Conservation (phyloP, 2,888 invertebrate species). For the Sinelater perroti region DNA sequence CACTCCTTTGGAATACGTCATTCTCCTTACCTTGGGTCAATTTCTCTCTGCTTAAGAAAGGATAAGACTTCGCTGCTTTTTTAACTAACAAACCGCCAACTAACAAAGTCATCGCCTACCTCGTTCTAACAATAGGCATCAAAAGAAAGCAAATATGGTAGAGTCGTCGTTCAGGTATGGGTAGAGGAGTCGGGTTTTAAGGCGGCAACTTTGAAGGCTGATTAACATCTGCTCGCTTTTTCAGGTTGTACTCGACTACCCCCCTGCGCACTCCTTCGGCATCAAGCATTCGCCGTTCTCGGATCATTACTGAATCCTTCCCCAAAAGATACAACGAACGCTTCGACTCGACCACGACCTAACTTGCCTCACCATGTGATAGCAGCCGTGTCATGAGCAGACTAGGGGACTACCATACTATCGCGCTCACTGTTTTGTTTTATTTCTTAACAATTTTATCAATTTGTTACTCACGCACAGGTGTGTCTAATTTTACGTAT, state of each 20-base stretch:
- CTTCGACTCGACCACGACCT: conserved; percentile 13
- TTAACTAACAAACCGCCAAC: conserved; percentile 17
- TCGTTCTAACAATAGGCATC: conserved; percentile 5
- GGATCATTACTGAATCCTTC: conserved; percentile 56
- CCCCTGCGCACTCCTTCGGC: conserved; percentile 81
- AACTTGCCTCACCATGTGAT: conserved; percentile 26
- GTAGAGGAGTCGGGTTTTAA: too few relatives aligned
- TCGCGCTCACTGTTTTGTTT: conserved; percentile 17
- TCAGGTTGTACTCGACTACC: conserved; percentile 71
- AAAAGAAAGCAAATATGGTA: not conserved
- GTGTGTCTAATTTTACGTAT: conserved; percentile 7
- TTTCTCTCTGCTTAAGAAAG: conserved; percentile 49
- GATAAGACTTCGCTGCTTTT: conserved; percentile 53
- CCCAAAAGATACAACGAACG: conserved; percentile 15
- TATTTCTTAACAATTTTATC: conserved; percentile 30
- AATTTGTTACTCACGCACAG: conserved; percentile 17
- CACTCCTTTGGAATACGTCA: conserved; percentile 83
- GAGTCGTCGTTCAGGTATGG: not conserved
- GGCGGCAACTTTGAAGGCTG: too few relatives aligned
- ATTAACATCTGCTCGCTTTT: conserved; percentile 38
- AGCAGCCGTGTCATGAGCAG: conserved; percentile 16
- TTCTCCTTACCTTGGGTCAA: conserved; percentile 71
- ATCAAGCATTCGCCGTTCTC: conserved; percentile 86
- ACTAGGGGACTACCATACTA: conserved; percentile 4
- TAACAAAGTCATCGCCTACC: conserved; percentile 7